A percentile compares a stretch with the other conserved stretches of the same genome.
Evolutionary conservation across 1,140 invertebrate genomes (phyloP).

Genomic region (Anoplophora glabripennis): DNA sequence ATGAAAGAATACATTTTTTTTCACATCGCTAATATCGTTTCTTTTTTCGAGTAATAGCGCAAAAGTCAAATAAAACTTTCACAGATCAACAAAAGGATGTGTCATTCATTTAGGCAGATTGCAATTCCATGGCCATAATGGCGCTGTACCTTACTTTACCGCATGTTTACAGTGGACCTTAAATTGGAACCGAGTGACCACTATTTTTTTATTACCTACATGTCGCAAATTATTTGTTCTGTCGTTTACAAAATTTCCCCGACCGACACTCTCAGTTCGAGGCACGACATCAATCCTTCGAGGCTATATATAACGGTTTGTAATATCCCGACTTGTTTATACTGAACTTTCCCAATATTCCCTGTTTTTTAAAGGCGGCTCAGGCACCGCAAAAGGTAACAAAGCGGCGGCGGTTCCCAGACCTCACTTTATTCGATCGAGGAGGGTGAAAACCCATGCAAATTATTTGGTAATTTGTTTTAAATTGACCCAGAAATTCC

Average conservation of each 20-base stretch:
- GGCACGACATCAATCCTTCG: background rate
- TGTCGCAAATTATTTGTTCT: too few relatives aligned
- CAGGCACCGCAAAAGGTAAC: background rate
- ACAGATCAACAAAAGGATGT: too few relatives aligned
- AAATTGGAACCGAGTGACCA: too few relatives aligned
- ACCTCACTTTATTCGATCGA: slow-evolving; percentile 5
- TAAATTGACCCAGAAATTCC: slow-evolving; percentile 19
- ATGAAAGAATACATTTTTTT: too few relatives aligned
- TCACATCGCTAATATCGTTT: too few relatives aligned
- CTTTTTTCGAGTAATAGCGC: too few relatives aligned
- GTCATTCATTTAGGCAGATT: too few relatives aligned
- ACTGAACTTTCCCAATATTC: background rate
- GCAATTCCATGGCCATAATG: too few relatives aligned
- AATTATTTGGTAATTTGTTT: slow-evolving; percentile 20
- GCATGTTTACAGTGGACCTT: too few relatives aligned
- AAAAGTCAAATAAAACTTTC: too few relatives aligned
- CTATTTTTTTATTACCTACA: too few relatives aligned
- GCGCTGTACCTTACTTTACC: too few relatives aligned
- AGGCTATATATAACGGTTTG: background rate
- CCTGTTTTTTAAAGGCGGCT: background rate
- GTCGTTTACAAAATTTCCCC: background rate
- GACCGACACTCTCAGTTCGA: background rate
- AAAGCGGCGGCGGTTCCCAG: slow-evolving; percentile 4
- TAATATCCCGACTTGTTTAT: background rate
- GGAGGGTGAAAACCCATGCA: slow-evolving; percentile 1